Evolutionary conservation across 2,797 vertebrate genomes (phyloP), one percentile per base, ranked within the genome.

Genomic region (Anolis apletophallus): DNA sequence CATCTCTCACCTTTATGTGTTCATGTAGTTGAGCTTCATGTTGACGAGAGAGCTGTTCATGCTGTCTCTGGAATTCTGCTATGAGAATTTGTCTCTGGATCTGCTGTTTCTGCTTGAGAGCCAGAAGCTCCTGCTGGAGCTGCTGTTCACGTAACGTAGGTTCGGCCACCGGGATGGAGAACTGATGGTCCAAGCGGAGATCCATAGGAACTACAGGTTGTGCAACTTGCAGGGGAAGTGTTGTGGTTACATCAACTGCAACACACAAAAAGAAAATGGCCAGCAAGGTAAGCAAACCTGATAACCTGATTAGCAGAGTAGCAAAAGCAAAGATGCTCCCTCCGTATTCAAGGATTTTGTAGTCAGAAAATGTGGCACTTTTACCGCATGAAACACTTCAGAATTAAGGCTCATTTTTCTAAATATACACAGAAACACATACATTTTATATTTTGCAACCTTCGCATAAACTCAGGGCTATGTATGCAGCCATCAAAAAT

Each of bases 21-120:
- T 99, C 98, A 2, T 98, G 98, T 73, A 99, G 97, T 96, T 99
- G 98, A 34, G 96, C 98, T 95, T 99, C 98, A 0, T 99, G 99
- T 93, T 99, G 98, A 85, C 99, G 97, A 1, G 98, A 99, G 87
- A 99, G 98, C 96, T 99, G 99, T 94, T 99, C 98, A 0, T 99
- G 98, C 91, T 99, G 98, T 92, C 98, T 94, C 96, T 99, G 98
- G 95, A 99, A 99, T 97, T 99, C 99, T 0, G 98, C 98, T 1
- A 99, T 99, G 91, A 99, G 98, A 86, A 99, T 97, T 96, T 99
- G 99, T 81, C 98, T 91, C 96, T 99, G 99, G 93, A 99, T 98
- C 97, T 99, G 98, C 96, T 99, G 99, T 93, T 99, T 99, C 96
- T 99, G 99, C 94, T 99, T 99, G 59, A 99, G 97, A 0, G 97